Evolutionary conservation across 2,113 vertebrate genomes (phyloP).

Genomic region (Centropus bengalensis): DNA sequence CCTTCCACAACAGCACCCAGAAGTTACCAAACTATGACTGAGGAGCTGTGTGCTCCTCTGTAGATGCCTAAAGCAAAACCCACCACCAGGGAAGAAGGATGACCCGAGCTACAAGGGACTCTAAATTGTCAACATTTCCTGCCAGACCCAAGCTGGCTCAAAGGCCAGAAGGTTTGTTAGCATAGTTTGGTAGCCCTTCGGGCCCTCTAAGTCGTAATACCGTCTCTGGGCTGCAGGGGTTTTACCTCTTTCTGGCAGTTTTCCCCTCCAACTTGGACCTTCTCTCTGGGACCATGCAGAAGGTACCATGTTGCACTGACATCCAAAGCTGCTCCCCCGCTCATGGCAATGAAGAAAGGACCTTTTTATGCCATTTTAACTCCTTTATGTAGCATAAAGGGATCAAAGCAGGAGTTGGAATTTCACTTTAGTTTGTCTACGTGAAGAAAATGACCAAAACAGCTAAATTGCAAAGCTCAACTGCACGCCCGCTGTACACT

Average conservation of each 20-base stretch:
- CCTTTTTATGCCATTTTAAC: not conserved
- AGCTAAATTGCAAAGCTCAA: not conserved
- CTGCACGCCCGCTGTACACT: accelerated
- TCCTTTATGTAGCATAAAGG: not conserved
- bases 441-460: not conserved
- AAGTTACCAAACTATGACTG: not conserved
- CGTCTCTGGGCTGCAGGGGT: not conserved
- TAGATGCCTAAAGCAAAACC: not conserved
- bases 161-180: not conserved
- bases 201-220: not conserved
- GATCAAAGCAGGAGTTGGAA: not conserved
- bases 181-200: not conserved
- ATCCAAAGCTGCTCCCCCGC: not conserved
- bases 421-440: not conserved
- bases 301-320: accelerated
- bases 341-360: not conserved
- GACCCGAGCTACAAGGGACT: not conserved
- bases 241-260: not conserved
- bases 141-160: not conserved
- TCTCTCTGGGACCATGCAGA: not conserved
- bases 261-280: not conserved
- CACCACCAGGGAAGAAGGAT: not conserved
- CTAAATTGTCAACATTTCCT: not conserved
- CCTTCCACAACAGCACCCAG: not conserved
- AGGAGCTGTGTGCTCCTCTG: accelerated